A percentile compares a stretch with the other conserved stretches of the same genome.
These are phyloP conservation scores for Trachelipus rathkii DNA, from an alignment of 1,140 invertebrate genomes.

Conservation along the genomic window DNA sequence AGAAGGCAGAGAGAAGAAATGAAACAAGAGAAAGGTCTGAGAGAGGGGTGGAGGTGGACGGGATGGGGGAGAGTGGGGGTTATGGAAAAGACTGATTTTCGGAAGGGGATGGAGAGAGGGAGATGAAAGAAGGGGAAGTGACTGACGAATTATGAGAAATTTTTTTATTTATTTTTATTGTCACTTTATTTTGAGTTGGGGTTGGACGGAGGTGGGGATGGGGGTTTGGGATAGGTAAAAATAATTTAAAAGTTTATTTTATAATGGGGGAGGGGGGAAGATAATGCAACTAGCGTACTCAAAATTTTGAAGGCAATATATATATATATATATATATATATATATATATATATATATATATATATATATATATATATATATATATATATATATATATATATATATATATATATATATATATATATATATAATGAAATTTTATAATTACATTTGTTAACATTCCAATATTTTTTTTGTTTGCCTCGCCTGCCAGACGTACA, in stretches of 20 bases:
- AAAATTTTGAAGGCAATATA: not conserved
- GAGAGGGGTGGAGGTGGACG: too few species aligned
- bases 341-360: conserved; percentile 5
- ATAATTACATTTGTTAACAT: too few species aligned
- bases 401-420: not conserved
- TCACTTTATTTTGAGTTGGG: too few species aligned
- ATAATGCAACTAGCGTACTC: not conserved
- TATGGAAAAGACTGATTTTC: not conserved
- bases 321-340: conserved; percentile 15
- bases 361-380: conserved; percentile 15
- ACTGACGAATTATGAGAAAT: conserved; percentile 4
- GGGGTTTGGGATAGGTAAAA: not conserved
- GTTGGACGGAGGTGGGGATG: not conserved
- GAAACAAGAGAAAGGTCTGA: too few species aligned
- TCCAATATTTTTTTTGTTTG: too few species aligned
- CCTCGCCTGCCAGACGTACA: too few species aligned
- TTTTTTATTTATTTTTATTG: not conserved
- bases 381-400: conserved; percentile 15
- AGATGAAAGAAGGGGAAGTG: not conserved
- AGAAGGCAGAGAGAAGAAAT: too few species aligned
- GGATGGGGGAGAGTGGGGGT: too few species aligned
- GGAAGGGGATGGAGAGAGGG: not conserved
- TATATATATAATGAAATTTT: too few species aligned
- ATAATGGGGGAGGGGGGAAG: not conserved
- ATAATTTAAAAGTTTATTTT: not conserved